These are phyloP conservation scores for Aplocera efformata DNA, from an alignment of 2,888 invertebrate genomes.

Conservation along the genomic window DNA sequence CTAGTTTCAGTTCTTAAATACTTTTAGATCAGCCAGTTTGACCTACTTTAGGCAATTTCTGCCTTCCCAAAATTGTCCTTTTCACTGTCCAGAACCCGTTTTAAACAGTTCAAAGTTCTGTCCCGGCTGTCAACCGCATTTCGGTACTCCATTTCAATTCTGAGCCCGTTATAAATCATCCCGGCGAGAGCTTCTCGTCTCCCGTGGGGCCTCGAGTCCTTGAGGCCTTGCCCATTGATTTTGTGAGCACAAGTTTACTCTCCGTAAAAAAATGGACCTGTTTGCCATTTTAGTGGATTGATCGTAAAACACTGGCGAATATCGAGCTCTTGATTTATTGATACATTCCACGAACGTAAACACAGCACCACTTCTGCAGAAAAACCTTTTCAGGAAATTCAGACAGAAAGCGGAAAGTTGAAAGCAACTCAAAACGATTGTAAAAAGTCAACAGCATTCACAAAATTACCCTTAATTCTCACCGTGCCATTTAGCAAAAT, in stretches of 20 bases:
- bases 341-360: no score
- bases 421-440: no score
- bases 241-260: conserved; percentile 7
- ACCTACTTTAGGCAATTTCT: no score
- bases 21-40: no score
- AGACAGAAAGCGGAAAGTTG: no score
- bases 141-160: conserved; percentile 13
- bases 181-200: conserved; percentile 5
- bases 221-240: conserved; percentile 15
- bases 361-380: no score
- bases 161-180: conserved; percentile 9
- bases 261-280: conserved; percentile 4
- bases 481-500: conserved; percentile 10
- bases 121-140: conserved; percentile 8
- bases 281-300: neutral
- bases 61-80: conserved; percentile 3
- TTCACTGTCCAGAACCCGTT: neutral
- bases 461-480: conserved; percentile 7
- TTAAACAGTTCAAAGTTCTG: conserved; percentile 12
- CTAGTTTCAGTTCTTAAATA: no score
- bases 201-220: conserved; percentile 11
- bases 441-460: conserved; percentile 3
- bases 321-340: no score
- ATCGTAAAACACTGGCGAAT: no score
- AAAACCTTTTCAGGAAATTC: no score